These are phyloP conservation scores for Neosalanx taihuensis DNA, from an alignment of 2,797 vertebrate species.

Conservation along the genomic window DNA sequence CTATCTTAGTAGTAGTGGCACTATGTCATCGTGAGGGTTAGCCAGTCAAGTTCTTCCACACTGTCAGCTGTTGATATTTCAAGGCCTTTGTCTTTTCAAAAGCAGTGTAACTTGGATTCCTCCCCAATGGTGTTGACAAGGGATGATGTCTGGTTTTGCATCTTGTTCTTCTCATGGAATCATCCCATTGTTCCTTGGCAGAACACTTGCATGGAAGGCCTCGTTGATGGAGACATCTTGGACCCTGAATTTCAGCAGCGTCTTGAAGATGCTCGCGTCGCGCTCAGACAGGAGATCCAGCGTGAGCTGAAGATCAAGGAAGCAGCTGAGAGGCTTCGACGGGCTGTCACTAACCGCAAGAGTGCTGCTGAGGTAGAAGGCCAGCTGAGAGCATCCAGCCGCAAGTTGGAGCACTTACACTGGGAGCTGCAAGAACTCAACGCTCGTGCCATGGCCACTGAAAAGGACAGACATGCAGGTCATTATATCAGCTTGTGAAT, in stretches of 20 bases:
- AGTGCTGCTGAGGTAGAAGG: constrained; percentile 88
- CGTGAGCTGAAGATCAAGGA: constrained; percentile 93
- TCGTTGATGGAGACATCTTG: constrained; percentile 73
- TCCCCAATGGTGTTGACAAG: background rate
- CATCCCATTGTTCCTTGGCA: constrained; percentile 33
- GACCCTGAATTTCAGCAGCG: constrained; percentile 83
- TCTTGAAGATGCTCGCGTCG: constrained; percentile 79
- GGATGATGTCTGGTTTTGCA: too few relatives aligned
- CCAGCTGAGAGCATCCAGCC: constrained; percentile 88
- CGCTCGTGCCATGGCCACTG: constrained; percentile 86
- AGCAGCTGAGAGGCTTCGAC: constrained; percentile 86
- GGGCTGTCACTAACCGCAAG: constrained; percentile 88
- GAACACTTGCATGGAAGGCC: constrained; percentile 64
- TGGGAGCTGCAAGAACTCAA: constrained; percentile 87
- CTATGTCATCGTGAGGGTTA: too few relatives aligned
- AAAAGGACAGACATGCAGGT: constrained; percentile 90
- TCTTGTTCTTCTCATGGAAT: background rate
- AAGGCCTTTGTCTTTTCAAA: too few relatives aligned
- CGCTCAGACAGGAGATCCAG: constrained; percentile 85
- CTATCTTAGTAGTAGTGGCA: too few relatives aligned
- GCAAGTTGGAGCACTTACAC: constrained; percentile 86
- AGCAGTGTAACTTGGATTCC: too few relatives aligned
- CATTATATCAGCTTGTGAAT: constrained; percentile 64
- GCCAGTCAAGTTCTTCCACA: too few relatives aligned
- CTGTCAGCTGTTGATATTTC: too few relatives aligned